A percentile compares a stretch with the other conserved stretches of the same genome.
Evolutionary conservation across 2,888 invertebrate species (phyloP).

Genomic region (Nephrotoma flavescens): DNA sequence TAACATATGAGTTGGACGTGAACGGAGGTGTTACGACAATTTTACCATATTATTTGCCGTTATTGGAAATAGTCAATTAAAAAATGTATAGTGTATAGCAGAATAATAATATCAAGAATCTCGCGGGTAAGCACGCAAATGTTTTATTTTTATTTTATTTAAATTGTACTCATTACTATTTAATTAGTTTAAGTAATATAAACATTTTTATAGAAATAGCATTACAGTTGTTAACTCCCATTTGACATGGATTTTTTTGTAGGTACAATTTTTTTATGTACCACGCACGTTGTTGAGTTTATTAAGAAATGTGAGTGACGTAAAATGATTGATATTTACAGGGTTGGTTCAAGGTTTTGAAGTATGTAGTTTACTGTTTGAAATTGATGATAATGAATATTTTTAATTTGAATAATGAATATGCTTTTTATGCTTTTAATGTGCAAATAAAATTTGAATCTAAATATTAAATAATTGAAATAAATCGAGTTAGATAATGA

Average conservation of each 20-base stretch:
- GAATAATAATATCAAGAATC: not conserved
- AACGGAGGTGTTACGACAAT: slow-evolving; percentile 11
- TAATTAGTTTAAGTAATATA: not conserved
- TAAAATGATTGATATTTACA: not conserved
- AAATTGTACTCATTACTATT: not conserved
- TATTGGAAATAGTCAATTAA: slow-evolving; percentile 25
- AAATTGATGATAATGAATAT: too few species aligned
- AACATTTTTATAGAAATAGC: not conserved
- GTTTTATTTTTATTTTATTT: not conserved
- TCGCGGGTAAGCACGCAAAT: not conserved
- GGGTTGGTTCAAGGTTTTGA: too few species aligned
- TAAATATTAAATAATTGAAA: too few species aligned
- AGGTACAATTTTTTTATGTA: not conserved
- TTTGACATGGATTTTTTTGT: not conserved
- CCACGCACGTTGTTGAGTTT: not conserved
- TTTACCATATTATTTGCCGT: slow-evolving; percentile 29
- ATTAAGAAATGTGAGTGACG: not conserved
- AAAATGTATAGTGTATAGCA: not conserved
- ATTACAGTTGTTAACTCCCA: not conserved
- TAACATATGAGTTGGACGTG: slow-evolving; percentile 21
- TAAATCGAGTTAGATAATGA: too few species aligned
- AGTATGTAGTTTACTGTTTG: too few species aligned
- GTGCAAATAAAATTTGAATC: too few species aligned
- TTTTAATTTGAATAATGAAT: too few species aligned
- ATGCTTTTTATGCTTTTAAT: too few species aligned